Conservation (phyloP, 2,888 invertebrate species). For the Rotaria socialis region DNA sequence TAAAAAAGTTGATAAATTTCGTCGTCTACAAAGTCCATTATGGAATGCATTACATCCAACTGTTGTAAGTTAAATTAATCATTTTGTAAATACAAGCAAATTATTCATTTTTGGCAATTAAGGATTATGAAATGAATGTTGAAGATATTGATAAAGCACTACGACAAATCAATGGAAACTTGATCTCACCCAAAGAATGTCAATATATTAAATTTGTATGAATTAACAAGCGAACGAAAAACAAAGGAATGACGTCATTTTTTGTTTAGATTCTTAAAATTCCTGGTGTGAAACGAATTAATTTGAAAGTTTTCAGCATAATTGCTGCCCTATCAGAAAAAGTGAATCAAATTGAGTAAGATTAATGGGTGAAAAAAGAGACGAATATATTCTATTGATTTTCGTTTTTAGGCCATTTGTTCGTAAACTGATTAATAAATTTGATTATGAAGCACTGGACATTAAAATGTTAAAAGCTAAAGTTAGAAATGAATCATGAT, state of each 20-base stretch:
- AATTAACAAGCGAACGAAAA: constrained; percentile 37
- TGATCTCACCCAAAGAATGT: constrained; percentile 55
- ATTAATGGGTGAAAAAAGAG: constrained; percentile 32
- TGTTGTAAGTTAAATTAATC: constrained; percentile 50
- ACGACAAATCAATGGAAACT: constrained; percentile 55
- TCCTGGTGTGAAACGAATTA: constrained; percentile 55
- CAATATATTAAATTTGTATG: constrained; percentile 56
- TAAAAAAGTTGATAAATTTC: constrained; percentile 49
- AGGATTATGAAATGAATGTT: constrained; percentile 57
- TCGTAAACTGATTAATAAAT: constrained; percentile 56
- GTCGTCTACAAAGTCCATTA: constrained; percentile 54
- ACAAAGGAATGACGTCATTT: too few relatives aligned
- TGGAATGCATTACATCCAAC: constrained; percentile 54
- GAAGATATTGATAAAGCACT: constrained; percentile 55
- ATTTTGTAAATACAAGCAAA: neutral
- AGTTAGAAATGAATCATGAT: constrained; percentile 49
- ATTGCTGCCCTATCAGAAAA: constrained; percentile 58
- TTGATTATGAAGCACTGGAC: constrained; percentile 57
- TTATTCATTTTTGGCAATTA: neutral
- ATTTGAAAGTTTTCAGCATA: constrained; percentile 55
- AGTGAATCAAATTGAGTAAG: constrained; percentile 58
- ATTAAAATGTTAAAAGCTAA: constrained; percentile 57
- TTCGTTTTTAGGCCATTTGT: constrained; percentile 54
- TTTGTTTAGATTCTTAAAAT: constrained; percentile 54
- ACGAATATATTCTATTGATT: neutral